A percentile compares a stretch with the other conserved stretches of the same genome.
Conservation (phyloP, 2,888 invertebrate genomes). For the Oligia strigilis region DNA sequence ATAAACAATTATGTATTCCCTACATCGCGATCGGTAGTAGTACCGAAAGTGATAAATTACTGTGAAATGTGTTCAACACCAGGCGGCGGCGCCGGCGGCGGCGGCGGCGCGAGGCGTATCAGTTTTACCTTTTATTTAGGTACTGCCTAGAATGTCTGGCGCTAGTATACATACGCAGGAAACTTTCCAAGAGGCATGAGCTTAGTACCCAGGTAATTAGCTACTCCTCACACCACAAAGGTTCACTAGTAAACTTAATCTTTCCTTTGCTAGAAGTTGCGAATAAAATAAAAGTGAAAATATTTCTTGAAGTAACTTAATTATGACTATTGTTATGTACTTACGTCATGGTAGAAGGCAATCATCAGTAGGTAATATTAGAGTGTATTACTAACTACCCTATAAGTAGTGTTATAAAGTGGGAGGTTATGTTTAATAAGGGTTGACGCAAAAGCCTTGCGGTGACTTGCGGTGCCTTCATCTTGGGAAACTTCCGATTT, state of each 20-base stretch:
- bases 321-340: neutral
- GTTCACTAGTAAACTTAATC: neutral
- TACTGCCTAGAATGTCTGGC: neutral
- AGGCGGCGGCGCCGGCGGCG: no score
- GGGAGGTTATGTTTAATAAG: neutral
- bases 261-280: neutral
- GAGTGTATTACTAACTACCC: constrained; percentile 7
- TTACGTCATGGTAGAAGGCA: neutral
- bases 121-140: neutral
- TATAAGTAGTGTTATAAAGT: neutral
- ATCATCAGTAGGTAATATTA: neutral
- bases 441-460: neutral
- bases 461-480: neutral
- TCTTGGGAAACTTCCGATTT: neutral
- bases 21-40: neutral
- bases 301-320: neutral
- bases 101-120: no score
- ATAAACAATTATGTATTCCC: no score
- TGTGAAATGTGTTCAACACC: neutral
- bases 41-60: neutral
- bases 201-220: neutral
- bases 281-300: neutral
- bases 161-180: neutral
- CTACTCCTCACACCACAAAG: neutral
- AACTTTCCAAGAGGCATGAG: neutral